These are phyloP conservation scores for Urosaurus nigricauda DNA, from an alignment of 2,797 vertebrate genomes.

Conservation along the genomic window DNA sequence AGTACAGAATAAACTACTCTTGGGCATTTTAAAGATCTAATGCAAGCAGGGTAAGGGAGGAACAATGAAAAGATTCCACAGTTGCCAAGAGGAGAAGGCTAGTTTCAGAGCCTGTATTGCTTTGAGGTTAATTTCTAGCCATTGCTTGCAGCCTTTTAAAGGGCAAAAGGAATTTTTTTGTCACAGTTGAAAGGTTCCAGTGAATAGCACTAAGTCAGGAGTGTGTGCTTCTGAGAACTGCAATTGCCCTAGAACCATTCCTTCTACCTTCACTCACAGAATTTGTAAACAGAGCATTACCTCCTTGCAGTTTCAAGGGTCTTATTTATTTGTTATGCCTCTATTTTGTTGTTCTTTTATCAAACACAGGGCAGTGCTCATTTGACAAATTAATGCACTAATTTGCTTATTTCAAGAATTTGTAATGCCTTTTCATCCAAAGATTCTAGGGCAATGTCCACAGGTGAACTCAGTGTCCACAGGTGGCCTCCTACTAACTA, in stretches of 20 bases:
- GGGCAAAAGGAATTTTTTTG: too few relatives aligned
- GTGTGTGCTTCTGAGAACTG: neutral
- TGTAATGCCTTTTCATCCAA: neutral
- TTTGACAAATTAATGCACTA: too few relatives aligned
- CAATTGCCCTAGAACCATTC: neutral
- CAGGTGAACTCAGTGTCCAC: neutral
- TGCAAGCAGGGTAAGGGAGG: neutral
- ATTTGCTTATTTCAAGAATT: too few relatives aligned
- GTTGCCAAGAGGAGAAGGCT: neutral
- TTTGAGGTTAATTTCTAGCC: neutral
- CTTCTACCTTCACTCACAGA: neutral
- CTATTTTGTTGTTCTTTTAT: neutral
- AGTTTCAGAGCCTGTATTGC: neutral
- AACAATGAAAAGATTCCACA: neutral
- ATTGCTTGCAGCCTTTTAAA: neutral
- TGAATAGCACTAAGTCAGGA: neutral
- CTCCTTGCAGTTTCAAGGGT: too few relatives aligned
- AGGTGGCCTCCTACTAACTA: neutral
- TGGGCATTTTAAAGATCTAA: constrained; percentile 2
- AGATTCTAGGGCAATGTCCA: neutral
- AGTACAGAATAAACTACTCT: neutral
- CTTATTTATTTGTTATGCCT: neutral
- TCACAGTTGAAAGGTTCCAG: neutral
- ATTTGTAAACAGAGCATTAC: neutral
- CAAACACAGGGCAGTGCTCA: too few relatives aligned